These are phyloP conservation scores for Aptenodytes forsteri DNA, from an alignment of 2,113 vertebrate species.

Conservation along the genomic window DNA sequence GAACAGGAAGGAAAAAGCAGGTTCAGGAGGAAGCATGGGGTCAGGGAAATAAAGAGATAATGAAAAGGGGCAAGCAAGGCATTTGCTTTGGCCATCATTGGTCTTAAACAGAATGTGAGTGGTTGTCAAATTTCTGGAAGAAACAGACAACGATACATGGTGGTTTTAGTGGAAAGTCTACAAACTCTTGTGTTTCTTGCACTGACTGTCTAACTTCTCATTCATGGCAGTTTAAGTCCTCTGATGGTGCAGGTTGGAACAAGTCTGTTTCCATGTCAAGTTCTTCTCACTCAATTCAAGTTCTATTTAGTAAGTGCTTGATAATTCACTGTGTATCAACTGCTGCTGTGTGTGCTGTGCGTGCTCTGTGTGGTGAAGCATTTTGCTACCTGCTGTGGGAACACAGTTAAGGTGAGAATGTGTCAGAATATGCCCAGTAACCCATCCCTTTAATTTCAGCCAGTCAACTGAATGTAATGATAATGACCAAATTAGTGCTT, in stretches of 20 bases:
- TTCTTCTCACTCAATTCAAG: not conserved
- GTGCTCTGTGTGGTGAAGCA: not conserved
- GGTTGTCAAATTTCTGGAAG: not conserved
- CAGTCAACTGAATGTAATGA: not conserved
- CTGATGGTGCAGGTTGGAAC: not conserved
- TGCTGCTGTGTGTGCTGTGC: not conserved
- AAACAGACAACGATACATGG: not conserved
- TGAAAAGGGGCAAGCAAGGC: not conserved
- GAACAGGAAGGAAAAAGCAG: not conserved
- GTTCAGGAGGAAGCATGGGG: not conserved
- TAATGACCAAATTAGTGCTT: slow-evolving; percentile 6
- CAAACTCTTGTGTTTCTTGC: not conserved
- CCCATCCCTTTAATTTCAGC: not conserved
- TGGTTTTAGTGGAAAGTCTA: not conserved
- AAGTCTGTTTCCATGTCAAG: not conserved
- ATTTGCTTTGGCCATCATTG: rapidly evolving
- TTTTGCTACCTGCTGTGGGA: not conserved
- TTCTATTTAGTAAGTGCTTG: not conserved
- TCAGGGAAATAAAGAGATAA: not conserved
- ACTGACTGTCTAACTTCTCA: not conserved
- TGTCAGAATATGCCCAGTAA: not conserved
- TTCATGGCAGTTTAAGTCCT: not conserved
- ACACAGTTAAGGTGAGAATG: not conserved
- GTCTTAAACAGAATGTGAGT: not conserved
- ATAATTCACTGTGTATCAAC: not conserved